Conservation (phyloP, 2,888 invertebrate species). For the Ariolimax columbianus region DNA sequence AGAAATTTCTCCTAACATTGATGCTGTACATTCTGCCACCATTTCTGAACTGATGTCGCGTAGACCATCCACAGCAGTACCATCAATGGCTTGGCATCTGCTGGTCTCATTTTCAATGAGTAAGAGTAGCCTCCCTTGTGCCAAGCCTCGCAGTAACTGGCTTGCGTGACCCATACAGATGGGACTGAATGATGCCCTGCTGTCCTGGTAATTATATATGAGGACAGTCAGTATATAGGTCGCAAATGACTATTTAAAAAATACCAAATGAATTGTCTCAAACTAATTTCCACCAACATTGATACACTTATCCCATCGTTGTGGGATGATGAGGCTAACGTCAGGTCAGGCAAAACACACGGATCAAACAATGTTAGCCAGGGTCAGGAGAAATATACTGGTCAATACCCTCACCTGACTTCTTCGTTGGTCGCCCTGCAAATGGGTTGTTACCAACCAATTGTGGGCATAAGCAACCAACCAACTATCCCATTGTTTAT, state of each 20-base stretch:
- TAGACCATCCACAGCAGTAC: not conserved
- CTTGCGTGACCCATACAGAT: conserved; percentile 26
- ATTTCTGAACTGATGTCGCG: not conserved
- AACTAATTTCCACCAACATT: not conserved
- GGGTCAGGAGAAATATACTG: too few relatives aligned
- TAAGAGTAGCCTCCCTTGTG: conserved; percentile 32
- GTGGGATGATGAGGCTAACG: too few relatives aligned
- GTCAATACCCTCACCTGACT: too few relatives aligned
- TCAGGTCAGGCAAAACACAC: too few relatives aligned
- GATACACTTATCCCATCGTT: too few relatives aligned
- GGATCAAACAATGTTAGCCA: too few relatives aligned
- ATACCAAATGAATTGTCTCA: not conserved
- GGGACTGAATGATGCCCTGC: not conserved
- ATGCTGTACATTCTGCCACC: conserved; percentile 1
- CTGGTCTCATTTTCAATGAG: conserved; percentile 15
- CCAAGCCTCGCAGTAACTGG: conserved; percentile 34
- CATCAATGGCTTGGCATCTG: not conserved
- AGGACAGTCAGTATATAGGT: too few relatives aligned
- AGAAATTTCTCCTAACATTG: not conserved
- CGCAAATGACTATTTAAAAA: too few relatives aligned
- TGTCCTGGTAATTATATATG: not conserved
- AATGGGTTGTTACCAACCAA: too few relatives aligned
- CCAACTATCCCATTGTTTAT: too few relatives aligned
- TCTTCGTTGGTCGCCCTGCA: too few relatives aligned
- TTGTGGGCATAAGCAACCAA: too few relatives aligned